phyloP scores from a whole-genome alignment of 2,888 invertebrate species.

The Caenorhabditis auriculariae region DNA sequence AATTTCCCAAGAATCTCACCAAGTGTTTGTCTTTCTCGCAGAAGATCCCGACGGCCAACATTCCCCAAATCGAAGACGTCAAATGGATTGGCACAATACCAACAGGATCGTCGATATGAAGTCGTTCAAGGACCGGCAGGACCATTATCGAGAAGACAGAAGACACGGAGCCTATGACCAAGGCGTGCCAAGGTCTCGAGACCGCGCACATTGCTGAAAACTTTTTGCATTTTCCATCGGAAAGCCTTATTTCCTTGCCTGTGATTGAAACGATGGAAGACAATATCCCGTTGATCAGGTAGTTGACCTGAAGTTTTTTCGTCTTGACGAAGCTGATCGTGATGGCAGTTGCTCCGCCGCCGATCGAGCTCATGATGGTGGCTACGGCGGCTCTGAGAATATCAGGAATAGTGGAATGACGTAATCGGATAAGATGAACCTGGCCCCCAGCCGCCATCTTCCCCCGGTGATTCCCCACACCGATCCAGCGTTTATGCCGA shows the following conservation, averaged over 20 bases:
- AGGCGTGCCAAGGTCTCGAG: slow-evolving; percentile 52
- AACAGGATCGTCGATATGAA: slow-evolving; percentile 50
- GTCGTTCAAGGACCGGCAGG: slow-evolving; percentile 44
- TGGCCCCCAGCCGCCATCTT: slow-evolving; percentile 49
- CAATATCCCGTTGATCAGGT: slow-evolving; percentile 50
- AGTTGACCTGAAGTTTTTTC: slow-evolving; percentile 49
- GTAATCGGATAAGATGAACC: slow-evolving; percentile 8
- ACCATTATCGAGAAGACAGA: slow-evolving; percentile 44
- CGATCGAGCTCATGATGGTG: slow-evolving; percentile 54
- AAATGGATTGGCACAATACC: slow-evolving; percentile 54
- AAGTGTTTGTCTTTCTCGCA: slow-evolving; percentile 56
- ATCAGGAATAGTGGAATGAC: not conserved
- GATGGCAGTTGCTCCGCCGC: slow-evolving; percentile 59
- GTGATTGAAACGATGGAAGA: slow-evolving; percentile 52
- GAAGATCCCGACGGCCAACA: slow-evolving; percentile 64
- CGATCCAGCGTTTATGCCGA: slow-evolving; percentile 53
- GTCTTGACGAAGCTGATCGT: slow-evolving; percentile 46
- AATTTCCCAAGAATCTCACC: no score
- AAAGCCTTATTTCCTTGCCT: slow-evolving; percentile 22
- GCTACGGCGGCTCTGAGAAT: slow-evolving; percentile 45
- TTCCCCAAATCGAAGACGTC: slow-evolving; percentile 60
- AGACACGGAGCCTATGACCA: slow-evolving; percentile 49
- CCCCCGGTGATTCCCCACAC: slow-evolving; percentile 54
- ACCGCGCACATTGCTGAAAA: slow-evolving; percentile 54
- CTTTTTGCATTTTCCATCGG: no score